phyloP scores from a whole-genome alignment of 2,797 vertebrate species.

The Aulostomus chinensis region DNA sequence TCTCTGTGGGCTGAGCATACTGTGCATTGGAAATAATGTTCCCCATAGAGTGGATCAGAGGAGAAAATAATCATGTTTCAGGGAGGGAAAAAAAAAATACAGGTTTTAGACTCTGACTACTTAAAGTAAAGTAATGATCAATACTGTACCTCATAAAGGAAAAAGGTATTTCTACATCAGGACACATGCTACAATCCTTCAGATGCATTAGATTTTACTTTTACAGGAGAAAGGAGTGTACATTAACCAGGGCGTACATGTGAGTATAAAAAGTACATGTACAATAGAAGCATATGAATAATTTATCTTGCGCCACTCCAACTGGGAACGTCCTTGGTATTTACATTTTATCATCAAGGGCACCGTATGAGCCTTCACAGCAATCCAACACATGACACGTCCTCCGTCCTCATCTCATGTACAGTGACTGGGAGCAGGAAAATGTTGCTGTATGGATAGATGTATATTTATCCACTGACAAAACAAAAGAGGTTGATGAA shows the following conservation, averaged over 20 bases:
- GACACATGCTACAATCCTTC: conserved; percentile 54
- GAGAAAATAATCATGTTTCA: background rate
- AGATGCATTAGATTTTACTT: conserved; percentile 68
- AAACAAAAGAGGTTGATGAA: conserved; percentile 61
- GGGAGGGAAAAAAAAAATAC: background rate
- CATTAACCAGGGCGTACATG: conserved; percentile 65
- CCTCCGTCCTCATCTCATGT: conserved; percentile 39
- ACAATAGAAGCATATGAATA: conserved; percentile 80
- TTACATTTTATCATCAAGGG: conserved; percentile 86
- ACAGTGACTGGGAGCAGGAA: no score
- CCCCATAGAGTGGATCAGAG: no score
- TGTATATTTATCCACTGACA: conserved; percentile 30
- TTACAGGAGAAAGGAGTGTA: conserved; percentile 65
- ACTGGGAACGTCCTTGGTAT: conserved; percentile 82
- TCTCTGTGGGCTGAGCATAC: conserved; percentile 54
- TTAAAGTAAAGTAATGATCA: no score
- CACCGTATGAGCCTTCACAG: conserved; percentile 65
- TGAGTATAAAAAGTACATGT: conserved; percentile 60
- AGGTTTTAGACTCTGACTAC: no score
- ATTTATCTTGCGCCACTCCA: conserved; percentile 80
- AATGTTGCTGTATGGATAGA: conserved; percentile 27
- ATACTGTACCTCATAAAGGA: no score
- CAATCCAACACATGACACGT: conserved; percentile 71
- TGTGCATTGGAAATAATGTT: conserved; percentile 60
- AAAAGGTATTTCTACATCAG: no score